phyloP scores from a whole-genome alignment of 2,797 vertebrate species.

The Dermochelys coriacea region DNA sequence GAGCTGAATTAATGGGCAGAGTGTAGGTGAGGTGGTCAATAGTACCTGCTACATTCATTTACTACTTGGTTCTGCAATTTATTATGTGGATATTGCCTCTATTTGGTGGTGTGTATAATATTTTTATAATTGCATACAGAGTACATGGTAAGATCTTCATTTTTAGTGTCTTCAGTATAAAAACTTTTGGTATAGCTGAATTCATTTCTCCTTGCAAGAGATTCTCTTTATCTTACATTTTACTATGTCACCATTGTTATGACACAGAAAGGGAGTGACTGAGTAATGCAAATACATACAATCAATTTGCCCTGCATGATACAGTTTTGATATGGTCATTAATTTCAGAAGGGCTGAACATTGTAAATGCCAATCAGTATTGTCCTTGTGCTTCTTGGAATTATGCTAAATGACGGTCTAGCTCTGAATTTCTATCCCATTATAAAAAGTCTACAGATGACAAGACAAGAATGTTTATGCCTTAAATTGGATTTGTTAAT shows the following conservation, averaged over 20 bases:
- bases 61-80: fast-evolving
- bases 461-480: not conserved
- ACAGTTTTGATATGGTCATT: not conserved
- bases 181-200: not conserved
- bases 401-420: not conserved
- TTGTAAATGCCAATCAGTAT: not conserved
- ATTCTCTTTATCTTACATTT: constrained; percentile 22
- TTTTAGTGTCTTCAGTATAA: constrained; percentile 10
- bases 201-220: not conserved
- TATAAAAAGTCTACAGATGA: not conserved
- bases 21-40: not conserved
- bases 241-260: not conserved
- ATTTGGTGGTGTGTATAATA: not conserved
- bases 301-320: not conserved
- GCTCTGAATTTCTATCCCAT: not conserved
- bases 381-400: not conserved
- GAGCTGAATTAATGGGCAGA: not conserved
- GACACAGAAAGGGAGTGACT: not conserved
- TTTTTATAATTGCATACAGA: not conserved
- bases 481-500: not conserved
- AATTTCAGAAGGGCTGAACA: not conserved
- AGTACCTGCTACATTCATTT: not conserved
- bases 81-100: not conserved
- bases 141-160: not conserved
- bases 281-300: not conserved